Percentiles rank a stretch among this genome's conserved stretches.
Evolutionary conservation across 2,797 vertebrate species (phyloP).

Genomic region (Triplophysa yarkandensis): DNA sequence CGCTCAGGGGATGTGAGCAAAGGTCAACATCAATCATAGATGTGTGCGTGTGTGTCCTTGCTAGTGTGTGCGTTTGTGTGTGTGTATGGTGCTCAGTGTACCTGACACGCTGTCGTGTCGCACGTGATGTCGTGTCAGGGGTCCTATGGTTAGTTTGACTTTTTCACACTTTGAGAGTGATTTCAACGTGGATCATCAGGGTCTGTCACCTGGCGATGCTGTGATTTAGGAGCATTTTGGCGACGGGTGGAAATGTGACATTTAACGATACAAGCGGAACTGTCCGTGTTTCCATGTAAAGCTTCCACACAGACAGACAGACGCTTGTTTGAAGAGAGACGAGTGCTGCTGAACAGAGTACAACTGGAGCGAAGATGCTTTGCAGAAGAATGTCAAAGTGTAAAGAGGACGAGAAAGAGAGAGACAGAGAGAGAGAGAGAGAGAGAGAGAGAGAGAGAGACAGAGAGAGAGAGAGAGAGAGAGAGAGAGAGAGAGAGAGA

Average conservation of each 20-base stretch:
- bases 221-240: constrained; percentile 15
- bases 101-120: constrained; percentile 48
- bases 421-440: constrained; percentile 19
- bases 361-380: constrained; percentile 26
- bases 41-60: not conserved
- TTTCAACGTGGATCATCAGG: constrained; percentile 42
- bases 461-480: constrained; percentile 28
- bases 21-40: constrained; percentile 50
- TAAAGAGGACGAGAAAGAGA: constrained; percentile 22
- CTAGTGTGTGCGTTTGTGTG: not conserved
- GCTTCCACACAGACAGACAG: constrained; percentile 16
- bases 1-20: constrained; percentile 48
- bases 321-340: constrained; percentile 25
- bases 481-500: constrained; percentile 30
- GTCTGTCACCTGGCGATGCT: constrained; percentile 16
- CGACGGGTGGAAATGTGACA: constrained; percentile 47
- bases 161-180: constrained; percentile 31
- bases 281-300: constrained; percentile 45
- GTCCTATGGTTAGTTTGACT: constrained; percentile 27
- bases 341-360: constrained; percentile 4
- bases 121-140: constrained; percentile 30
- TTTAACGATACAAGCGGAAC: constrained; percentile 41
- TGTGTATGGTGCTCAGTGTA: constrained; percentile 16
- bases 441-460: constrained; percentile 33
- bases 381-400: constrained; percentile 31